A percentile compares a stretch with the other conserved stretches of the same genome.
Conservation (phyloP, 1,140 invertebrate species). For the Carcinoscorpius rotundicauda region DNA sequence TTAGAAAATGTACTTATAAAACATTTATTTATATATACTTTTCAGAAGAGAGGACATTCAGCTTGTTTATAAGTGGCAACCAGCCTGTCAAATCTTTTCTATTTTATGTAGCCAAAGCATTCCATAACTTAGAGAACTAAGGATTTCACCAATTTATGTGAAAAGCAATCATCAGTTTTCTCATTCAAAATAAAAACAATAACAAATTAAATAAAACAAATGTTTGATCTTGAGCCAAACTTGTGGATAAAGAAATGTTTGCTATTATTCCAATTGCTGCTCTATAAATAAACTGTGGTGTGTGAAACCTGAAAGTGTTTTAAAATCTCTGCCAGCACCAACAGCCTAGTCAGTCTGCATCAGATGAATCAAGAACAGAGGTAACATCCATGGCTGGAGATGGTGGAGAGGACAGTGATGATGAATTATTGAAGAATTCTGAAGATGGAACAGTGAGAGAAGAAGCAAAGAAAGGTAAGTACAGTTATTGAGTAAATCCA, state of each 20-base stretch:
- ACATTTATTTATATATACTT: too few relatives aligned
- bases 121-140: too few relatives aligned
- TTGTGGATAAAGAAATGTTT: not conserved
- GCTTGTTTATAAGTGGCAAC: too few relatives aligned
- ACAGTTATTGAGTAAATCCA: too few relatives aligned
- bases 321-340: conserved; percentile 2
- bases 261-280: not conserved
- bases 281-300: not conserved
- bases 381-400: conserved; percentile 13
- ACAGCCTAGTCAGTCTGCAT: conserved; percentile 6
- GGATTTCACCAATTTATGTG: too few relatives aligned
- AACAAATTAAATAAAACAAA: not conserved
- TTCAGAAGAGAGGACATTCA: too few relatives aligned
- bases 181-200: too few relatives aligned
- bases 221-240: not conserved
- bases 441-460: conserved; percentile 15
- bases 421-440: conserved; percentile 21
- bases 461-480: conserved; percentile 5
- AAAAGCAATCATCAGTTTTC: too few relatives aligned
- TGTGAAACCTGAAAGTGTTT: not conserved
- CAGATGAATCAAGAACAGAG: not conserved
- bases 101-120: too few relatives aligned
- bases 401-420: conserved; percentile 24
- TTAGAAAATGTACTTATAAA: too few relatives aligned
- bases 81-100: too few relatives aligned